Evolutionary conservation across 2,113 vertebrate genomes (phyloP).

Genomic region (Lichenostomus cassidix): DNA sequence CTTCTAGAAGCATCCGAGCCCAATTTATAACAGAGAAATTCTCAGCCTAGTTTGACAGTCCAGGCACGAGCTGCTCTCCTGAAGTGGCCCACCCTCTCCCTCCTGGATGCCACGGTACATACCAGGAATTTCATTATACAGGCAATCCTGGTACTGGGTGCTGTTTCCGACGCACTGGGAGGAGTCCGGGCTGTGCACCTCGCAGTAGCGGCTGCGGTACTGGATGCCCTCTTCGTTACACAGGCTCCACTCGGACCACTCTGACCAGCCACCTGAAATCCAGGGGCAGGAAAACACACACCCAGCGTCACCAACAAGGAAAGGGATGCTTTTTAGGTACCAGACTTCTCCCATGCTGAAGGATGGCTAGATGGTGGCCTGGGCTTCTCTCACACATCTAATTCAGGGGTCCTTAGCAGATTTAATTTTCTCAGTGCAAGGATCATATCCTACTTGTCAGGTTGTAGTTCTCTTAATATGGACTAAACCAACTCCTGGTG

Average conservation of each 20-base stretch:
- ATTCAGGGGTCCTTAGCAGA: background rate
- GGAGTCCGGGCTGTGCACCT: slow-evolving; percentile 74
- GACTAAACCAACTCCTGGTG: background rate
- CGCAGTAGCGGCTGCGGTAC: slow-evolving; percentile 83
- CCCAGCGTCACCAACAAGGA: background rate
- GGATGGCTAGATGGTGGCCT: background rate
- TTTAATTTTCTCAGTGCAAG: background rate
- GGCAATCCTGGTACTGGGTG: slow-evolving; percentile 89
- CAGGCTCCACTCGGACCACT: slow-evolving; percentile 92
- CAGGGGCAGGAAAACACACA: background rate
- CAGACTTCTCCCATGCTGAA: background rate
- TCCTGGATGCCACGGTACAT: background rate
- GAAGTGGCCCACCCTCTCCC: background rate
- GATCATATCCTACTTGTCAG: background rate
- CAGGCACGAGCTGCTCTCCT: background rate
- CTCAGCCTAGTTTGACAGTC: background rate
- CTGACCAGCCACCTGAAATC: slow-evolving; percentile 90
- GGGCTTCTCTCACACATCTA: background rate
- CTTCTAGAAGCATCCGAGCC: background rate
- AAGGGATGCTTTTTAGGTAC: background rate
- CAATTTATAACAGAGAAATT: background rate
- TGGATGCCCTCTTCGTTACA: slow-evolving; percentile 89
- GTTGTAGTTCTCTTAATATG: background rate
- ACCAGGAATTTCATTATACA: slow-evolving; percentile 93
- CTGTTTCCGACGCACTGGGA: slow-evolving; percentile 85